Conservation (phyloP, 2,888 invertebrate species). For the Cantharis flavilabris region DNA sequence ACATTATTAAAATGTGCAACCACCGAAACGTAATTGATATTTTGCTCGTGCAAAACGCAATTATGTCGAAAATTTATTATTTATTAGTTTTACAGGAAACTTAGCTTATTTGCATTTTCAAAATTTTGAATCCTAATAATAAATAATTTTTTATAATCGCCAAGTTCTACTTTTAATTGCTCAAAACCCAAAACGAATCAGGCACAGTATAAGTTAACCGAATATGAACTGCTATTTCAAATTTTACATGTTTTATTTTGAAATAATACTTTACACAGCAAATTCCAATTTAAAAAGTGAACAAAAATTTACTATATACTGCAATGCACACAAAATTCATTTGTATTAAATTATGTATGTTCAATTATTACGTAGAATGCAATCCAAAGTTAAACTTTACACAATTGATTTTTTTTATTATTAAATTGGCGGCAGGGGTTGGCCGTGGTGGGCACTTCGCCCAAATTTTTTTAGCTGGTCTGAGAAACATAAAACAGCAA, state of each 20-base stretch:
- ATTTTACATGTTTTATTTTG: not conserved
- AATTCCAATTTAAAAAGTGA: not conserved
- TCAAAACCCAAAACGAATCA: constrained; percentile 7
- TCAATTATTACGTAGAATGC: not conserved
- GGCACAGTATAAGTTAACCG: constrained; percentile 24
- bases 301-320: not conserved
- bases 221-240: not conserved
- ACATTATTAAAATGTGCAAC: not conserved
- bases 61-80: not conserved
- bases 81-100: not conserved
- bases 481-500: too few species aligned
- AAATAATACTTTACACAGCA: not conserved
- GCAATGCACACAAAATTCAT: not conserved
- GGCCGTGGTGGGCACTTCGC: too few species aligned
- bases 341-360: not conserved
- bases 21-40: not conserved
- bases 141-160: not conserved
- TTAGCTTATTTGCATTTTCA: not conserved
- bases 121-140: not conserved
- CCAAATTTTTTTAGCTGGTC: too few species aligned
- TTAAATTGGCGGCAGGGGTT: too few species aligned
- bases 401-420: too few species aligned
- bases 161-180: not conserved
- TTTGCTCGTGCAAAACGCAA: not conserved
- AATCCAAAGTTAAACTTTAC: not conserved